Evolutionary conservation across 2,797 vertebrate species (phyloP), one percentile per base, ranked within the genome.

Genomic region (Enteromius afrohamiltoni): DNA sequence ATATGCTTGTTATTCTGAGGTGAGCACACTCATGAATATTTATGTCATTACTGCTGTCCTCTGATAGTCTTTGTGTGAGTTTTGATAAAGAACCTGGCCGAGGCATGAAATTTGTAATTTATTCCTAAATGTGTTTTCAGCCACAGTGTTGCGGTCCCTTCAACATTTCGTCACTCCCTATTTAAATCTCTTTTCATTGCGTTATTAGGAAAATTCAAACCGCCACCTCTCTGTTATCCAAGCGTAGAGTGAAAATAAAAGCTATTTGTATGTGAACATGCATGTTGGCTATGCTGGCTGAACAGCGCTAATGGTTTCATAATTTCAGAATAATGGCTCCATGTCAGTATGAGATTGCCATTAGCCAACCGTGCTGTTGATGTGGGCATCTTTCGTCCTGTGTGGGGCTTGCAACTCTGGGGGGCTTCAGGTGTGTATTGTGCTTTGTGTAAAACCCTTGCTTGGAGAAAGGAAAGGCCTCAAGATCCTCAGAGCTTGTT

Each of bases 161-260:
- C 23, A 68, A 76, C 84, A 86, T 91, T 92, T 91, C 87, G 89
- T 87, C 77, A 88, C 88, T 84, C 91, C 91, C 89, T 93, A 88
- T 89, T 88, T 83, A 78, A 87, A 86, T 91, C 91, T 92, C 91
- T 93, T 92, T 90, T 91, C 88, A 85, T 89, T 89, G 92, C 84
- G 88, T 93, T 93, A 92, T 93, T 88, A 91, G 89, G 91, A 90
- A 87, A 92, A 86, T 83, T 88, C 91, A 93, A 91, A 91, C 90
- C 90, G 89, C 83, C 86, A 90, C 89, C 91, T 90, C 91, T 91
- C 90, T 88, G 74, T 87, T 90, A 90, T 86, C 91, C 90, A 92
- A 90, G 93, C 93, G 91, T 93, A 91, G 91, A 92, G 90, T 91
- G 90, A 89, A 91, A 91, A 94, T 93, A 92, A 93, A 93, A 93